These are phyloP conservation scores for Phoxinus phoxinus DNA, from an alignment of 2,113 vertebrate genomes.

Conservation along the genomic window DNA sequence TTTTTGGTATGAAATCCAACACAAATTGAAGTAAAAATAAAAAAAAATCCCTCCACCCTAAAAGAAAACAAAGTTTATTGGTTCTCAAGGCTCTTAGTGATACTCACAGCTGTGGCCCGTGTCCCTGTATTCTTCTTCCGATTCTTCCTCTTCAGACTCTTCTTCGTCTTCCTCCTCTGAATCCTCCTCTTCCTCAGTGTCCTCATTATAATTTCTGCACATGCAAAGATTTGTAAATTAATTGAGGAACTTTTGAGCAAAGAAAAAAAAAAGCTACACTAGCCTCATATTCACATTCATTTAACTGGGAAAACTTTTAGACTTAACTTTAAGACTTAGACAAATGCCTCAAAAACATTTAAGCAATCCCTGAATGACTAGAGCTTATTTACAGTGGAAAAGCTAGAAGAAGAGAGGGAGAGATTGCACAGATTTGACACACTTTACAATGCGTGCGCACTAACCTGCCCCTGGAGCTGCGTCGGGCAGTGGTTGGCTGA, in stretches of 20 bases:
- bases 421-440: too few species aligned
- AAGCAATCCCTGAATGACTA: too few species aligned
- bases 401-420: too few species aligned
- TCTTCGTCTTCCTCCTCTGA: slow-evolving; percentile 82
- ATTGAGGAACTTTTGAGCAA: neutral
- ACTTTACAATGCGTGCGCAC: too few species aligned
- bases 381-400: too few species aligned
- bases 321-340: too few species aligned
- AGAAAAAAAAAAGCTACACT: too few species aligned
- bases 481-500: slow-evolving; percentile 88
- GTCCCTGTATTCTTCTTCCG: slow-evolving; percentile 86
- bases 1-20: too few species aligned
- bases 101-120: slow-evolving; percentile 89
- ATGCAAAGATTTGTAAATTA: neutral
- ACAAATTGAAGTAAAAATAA: too few species aligned
- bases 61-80: neutral
- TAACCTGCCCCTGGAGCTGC: slow-evolving; percentile 89
- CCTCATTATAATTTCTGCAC: slow-evolving; percentile 88
- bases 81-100: neutral
- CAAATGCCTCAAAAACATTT: too few species aligned
- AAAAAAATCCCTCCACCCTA: too few species aligned
- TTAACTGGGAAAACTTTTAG: too few species aligned
- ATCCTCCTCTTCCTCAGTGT: slow-evolving; percentile 79
- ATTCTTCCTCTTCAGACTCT: slow-evolving; percentile 80
- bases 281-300: neutral